Percentiles rank a stretch among this genome's conserved stretches.
These are phyloP conservation scores for Eumacrocentrus americanus DNA, from an alignment of 2,888 invertebrate species.

Conservation along the genomic window DNA sequence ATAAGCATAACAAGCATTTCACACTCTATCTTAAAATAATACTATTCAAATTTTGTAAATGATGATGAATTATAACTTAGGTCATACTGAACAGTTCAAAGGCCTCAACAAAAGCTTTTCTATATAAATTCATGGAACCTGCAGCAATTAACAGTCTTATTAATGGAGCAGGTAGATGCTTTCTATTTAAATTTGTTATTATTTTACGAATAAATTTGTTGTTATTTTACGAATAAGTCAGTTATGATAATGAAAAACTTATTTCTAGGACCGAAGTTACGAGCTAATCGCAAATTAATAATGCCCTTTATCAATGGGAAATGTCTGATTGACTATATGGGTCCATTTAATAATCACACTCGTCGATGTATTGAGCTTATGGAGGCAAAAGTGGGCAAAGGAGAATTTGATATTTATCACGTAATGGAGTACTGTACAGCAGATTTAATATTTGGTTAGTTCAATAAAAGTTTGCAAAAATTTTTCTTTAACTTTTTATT, in stretches of 20 bases:
- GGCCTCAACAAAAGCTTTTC: neutral
- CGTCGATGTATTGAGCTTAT: neutral
- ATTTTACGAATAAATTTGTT: neutral
- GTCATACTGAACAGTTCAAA: neutral
- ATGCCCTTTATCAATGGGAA: neutral
- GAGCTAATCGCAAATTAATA: neutral
- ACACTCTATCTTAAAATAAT: too few species aligned
- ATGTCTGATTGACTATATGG: constrained; percentile 5
- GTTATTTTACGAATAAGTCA: neutral
- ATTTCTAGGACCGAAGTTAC: neutral
- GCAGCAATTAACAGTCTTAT: neutral
- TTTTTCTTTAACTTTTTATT: neutral
- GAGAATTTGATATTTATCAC: constrained; percentile 8
- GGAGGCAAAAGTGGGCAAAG: neutral
- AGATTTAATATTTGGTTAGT: constrained; percentile 7
- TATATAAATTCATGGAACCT: constrained; percentile 3
- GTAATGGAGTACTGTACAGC: neutral
- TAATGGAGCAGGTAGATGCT: neutral
- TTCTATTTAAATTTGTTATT: neutral
- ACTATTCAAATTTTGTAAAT: too few species aligned
- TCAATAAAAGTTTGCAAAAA: neutral
- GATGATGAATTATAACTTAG: neutral
- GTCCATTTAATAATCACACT: neutral
- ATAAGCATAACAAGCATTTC: too few species aligned
- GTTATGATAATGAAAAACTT: neutral